These are phyloP conservation scores for Geotrypetes seraphini DNA, from an alignment of 2,797 vertebrate genomes.

Conservation along the genomic window DNA sequence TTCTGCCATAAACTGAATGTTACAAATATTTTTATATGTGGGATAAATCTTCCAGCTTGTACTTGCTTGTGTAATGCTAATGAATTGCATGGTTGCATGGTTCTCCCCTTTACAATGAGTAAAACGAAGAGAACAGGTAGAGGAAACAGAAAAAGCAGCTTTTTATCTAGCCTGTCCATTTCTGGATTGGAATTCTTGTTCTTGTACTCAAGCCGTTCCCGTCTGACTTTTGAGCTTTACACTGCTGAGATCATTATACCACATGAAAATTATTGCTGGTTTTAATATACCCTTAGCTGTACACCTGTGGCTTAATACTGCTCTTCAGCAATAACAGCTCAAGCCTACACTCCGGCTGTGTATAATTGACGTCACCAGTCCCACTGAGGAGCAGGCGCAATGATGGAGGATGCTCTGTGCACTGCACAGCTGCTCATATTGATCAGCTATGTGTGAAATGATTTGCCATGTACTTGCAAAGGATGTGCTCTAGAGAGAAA, in stretches of 20 bases:
- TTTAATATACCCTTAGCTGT: neutral
- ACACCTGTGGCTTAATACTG: neutral
- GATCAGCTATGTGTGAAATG: neutral
- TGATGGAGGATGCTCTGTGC: neutral
- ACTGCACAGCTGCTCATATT: neutral
- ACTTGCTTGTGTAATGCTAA: no score
- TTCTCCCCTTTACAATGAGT: no score
- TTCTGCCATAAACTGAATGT: no score
- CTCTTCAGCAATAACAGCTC: neutral
- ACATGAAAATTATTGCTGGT: neutral
- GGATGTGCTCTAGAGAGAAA: neutral
- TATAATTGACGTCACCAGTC: neutral
- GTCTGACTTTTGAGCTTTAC: neutral
- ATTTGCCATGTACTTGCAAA: neutral
- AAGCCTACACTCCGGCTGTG: constrained; percentile 4
- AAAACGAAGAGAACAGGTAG: no score
- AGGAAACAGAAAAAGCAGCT: no score
- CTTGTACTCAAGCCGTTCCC: neutral
- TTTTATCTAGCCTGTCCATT: no score
- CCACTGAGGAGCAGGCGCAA: neutral
- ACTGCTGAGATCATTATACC: constrained; percentile 4
- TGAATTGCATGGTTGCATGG: no score
- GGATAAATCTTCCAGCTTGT: no score
- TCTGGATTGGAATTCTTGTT: no score
- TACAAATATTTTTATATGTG: no score